A percentile compares a stretch with the other conserved stretches of the same genome.
These are phyloP conservation scores for Parazoanthus swiftii DNA, from an alignment of 92 coral and sea anemone species.

Conservation along the genomic window DNA sequence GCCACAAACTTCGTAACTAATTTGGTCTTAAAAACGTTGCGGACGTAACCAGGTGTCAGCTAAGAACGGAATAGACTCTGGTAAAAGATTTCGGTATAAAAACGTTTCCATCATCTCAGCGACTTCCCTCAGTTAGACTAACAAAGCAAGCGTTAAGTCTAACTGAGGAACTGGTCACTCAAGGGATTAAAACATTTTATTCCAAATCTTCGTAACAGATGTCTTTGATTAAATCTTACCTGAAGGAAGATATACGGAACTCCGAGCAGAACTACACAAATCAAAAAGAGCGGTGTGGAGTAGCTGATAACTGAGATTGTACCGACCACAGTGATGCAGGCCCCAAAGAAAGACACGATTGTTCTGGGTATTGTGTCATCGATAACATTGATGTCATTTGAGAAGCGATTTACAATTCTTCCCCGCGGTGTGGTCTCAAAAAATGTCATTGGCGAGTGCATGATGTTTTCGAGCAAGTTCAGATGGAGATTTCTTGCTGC, in stretches of 20 bases:
- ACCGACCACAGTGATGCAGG: conserved; percentile 54
- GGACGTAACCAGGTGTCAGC: too few species aligned
- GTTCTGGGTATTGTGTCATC: conserved; percentile 70
- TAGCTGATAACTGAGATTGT: conserved; percentile 74
- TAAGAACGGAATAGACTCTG: too few species aligned
- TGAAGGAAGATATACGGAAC: conserved; percentile 65
- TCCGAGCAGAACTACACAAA: conserved; percentile 62
- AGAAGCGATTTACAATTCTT: conserved; percentile 75
- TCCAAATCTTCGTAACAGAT: too few species aligned
- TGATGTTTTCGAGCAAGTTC: conserved; percentile 58
- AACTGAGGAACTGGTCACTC: too few species aligned
- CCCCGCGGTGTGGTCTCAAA: conserved; percentile 85
- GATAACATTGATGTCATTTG: conserved; percentile 66
- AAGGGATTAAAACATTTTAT: too few species aligned
- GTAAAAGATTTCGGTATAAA: too few species aligned
- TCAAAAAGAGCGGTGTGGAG: conserved; percentile 78
- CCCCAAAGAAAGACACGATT: conserved; percentile 60
- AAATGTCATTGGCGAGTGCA: conserved; percentile 74
- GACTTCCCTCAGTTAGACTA: too few species aligned
- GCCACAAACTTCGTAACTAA: too few species aligned
- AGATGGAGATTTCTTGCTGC: conserved; percentile 68
- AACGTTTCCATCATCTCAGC: too few species aligned
- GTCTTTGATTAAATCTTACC: conserved; percentile 42
- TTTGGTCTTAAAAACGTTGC: too few species aligned
- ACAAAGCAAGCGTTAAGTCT: too few species aligned